Conservation (phyloP, 2,797 vertebrate genomes). For the Gambusia yucatana region DNA sequence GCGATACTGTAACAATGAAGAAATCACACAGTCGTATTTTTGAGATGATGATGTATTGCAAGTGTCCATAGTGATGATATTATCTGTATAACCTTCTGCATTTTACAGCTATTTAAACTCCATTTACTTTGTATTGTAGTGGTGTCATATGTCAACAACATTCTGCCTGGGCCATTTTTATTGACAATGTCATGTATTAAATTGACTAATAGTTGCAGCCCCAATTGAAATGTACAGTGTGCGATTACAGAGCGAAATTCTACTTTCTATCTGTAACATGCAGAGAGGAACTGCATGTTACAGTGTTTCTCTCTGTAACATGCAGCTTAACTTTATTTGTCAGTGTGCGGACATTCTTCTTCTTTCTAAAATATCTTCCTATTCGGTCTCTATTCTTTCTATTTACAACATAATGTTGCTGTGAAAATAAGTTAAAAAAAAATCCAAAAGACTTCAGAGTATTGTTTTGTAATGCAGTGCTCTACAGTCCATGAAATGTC, state of each 20-base stretch:
- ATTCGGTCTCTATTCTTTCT: conserved; percentile 4
- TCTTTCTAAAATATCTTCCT: conserved; percentile 11
- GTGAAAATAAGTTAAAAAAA: conserved; percentile 13
- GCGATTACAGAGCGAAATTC: background rate
- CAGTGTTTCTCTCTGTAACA: no score
- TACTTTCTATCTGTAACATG: conserved; percentile 12
- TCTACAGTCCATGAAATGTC: conserved; percentile 17
- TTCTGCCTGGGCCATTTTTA: background rate
- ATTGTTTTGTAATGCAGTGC: conserved; percentile 27
- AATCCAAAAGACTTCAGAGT: conserved; percentile 7
- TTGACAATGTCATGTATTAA: background rate
- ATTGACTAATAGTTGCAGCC: background rate
- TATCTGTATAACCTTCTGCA: background rate
- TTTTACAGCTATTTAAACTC: background rate
- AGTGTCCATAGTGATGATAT: background rate
- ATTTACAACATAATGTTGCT: conserved; percentile 15
- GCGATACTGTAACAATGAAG: background rate
- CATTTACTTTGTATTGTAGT: background rate
- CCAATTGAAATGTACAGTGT: conserved; percentile 3
- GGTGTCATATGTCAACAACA: background rate
- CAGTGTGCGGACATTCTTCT: conserved; percentile 20
- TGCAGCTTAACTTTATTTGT: conserved; percentile 24
- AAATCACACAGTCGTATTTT: background rate
- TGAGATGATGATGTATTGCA: background rate
- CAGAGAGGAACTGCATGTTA: no score